Evolutionary conservation across 2,797 vertebrate species (phyloP).

Genomic region (Pseudomugil tenellus): DNA sequence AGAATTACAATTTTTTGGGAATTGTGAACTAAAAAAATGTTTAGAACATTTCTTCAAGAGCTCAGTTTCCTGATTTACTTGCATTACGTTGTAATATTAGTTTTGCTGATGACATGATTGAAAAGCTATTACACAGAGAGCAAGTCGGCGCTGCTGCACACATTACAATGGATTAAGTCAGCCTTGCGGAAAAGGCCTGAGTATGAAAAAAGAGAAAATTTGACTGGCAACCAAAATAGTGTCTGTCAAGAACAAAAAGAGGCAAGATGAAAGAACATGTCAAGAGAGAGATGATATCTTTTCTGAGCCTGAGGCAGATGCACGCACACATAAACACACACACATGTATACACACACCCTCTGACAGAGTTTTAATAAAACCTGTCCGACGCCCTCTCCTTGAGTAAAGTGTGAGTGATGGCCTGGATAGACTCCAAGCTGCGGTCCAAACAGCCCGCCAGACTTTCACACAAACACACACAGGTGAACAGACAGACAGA

Average conservation of each 20-base stretch:
- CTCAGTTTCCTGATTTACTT: slow-evolving; percentile 3
- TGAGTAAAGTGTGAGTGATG: slow-evolving; percentile 78
- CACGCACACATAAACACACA: slow-evolving; percentile 35
- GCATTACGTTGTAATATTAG: slow-evolving; percentile 12
- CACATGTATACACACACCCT: slow-evolving; percentile 57
- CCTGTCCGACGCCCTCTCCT: slow-evolving; percentile 77
- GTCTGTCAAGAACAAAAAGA: slow-evolving; percentile 79
- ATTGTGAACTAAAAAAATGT: background rate
- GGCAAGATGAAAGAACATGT: slow-evolving; percentile 81
- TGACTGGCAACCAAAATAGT: slow-evolving; percentile 76
- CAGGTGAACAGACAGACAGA: slow-evolving; percentile 47
- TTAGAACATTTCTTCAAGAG: background rate
- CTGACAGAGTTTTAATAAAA: slow-evolving; percentile 86
- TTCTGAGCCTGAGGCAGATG: slow-evolving; percentile 73
- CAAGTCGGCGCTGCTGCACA: slow-evolving; percentile 42
- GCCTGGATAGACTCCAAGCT: slow-evolving; percentile 74
- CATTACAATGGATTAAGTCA: slow-evolving; percentile 62
- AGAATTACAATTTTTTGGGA: too few species aligned
- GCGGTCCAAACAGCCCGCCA: slow-evolving; percentile 59
- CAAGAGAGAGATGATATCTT: slow-evolving; percentile 81
- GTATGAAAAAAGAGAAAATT: slow-evolving; percentile 45
- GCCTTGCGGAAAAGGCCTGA: slow-evolving; percentile 48
- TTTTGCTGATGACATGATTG: slow-evolving; percentile 39
- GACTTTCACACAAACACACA: slow-evolving; percentile 42
- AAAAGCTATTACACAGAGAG: slow-evolving; percentile 38